phyloP scores from a whole-genome alignment of 2,888 invertebrate genomes.

The Machimus rusticus region DNA sequence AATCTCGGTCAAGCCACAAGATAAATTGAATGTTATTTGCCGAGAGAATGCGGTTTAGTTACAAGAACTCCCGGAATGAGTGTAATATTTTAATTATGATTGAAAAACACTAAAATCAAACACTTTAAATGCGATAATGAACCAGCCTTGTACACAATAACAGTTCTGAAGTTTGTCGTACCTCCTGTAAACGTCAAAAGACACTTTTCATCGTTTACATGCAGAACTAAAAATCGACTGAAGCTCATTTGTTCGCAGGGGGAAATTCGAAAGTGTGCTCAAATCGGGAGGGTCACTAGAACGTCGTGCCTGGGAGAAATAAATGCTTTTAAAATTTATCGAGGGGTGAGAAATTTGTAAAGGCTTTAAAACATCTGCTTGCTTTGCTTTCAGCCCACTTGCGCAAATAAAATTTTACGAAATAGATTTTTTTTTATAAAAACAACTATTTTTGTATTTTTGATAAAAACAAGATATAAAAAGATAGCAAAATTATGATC shows the following conservation, averaged over 20 bases:
- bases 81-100: background rate
- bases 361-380: background rate
- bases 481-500: too few relatives aligned
- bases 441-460: background rate
- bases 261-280: background rate
- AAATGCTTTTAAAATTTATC: background rate
- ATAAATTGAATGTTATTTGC: background rate
- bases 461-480: too few relatives aligned
- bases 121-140: background rate
- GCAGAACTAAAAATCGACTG: background rate
- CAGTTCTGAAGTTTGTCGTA: background rate
- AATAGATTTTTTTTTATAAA: background rate
- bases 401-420: background rate
- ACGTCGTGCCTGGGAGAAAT: background rate
- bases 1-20: background rate
- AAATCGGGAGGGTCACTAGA: background rate
- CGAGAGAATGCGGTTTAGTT: background rate
- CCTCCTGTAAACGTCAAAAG: background rate
- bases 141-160: background rate
- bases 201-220: background rate
- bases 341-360: background rate
- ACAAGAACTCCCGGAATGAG: background rate
- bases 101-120: background rate
- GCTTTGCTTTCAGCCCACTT: background rate
- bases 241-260: background rate